These are phyloP conservation scores for Volucella bombylans DNA, from an alignment of 2,888 invertebrate genomes.

Conservation along the genomic window DNA sequence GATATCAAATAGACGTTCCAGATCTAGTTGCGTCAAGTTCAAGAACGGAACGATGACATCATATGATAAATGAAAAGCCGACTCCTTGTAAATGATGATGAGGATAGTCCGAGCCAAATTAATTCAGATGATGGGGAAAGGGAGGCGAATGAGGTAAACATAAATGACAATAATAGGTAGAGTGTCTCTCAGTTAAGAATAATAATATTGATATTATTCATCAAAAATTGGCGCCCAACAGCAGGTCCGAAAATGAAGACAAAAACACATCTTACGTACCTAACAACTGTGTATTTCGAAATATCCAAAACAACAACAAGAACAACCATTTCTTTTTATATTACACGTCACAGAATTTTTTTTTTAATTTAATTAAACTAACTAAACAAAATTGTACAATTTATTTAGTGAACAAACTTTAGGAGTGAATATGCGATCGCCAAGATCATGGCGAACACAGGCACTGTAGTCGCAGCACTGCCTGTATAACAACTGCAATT, in stretches of 20 bases:
- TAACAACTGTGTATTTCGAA: slow-evolving; percentile 22
- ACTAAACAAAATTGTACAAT: slow-evolving; percentile 1
- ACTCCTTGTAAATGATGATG: no score
- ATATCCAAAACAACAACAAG: slow-evolving; percentile 7
- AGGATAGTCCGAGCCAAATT: no score
- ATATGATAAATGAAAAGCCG: no score
- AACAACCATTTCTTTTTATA: background rate
- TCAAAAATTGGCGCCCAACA: slow-evolving; percentile 7
- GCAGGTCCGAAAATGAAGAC: background rate
- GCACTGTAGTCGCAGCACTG: slow-evolving; percentile 30
- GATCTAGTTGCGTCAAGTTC: no score
- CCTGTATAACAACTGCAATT: slow-evolving; percentile 35
- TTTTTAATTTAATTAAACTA: slow-evolving; percentile 46
- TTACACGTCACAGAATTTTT: slow-evolving; percentile 34
- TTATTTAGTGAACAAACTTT: slow-evolving; percentile 31
- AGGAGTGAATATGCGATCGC: slow-evolving; percentile 34
- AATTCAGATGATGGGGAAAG: no score
- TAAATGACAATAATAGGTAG: no score
- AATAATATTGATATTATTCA: no score
- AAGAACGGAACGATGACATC: no score
- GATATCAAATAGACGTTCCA: no score
- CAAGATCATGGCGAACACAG: slow-evolving; percentile 43
- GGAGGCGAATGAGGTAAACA: no score
- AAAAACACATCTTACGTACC: no score
- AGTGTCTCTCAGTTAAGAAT: no score